Conservation (phyloP, 2,797 vertebrate genomes). For the Strix occidentalis region DNA sequence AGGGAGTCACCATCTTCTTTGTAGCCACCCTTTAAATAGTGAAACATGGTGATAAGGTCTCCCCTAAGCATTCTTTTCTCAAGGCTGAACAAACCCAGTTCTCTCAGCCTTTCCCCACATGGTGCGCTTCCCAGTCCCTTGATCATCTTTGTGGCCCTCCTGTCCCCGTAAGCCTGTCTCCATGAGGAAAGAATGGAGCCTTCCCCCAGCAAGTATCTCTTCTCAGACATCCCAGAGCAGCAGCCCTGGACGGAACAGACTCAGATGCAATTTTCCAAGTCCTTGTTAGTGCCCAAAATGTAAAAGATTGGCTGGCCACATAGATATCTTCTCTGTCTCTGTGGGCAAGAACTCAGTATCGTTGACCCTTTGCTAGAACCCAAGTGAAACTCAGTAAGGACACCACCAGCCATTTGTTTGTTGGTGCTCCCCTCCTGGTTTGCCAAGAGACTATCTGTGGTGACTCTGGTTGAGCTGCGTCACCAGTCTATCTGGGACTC, state of each 20-base stretch:
- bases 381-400: not conserved
- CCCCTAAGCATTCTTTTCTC: no score
- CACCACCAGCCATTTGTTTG: fast-evolving
- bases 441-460: not conserved
- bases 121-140: no score
- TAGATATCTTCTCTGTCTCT: not conserved
- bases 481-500: not conserved
- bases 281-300: not conserved
- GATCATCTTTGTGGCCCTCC: no score
- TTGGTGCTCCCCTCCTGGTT: not conserved
- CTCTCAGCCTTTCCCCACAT: no score
- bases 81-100: no score
- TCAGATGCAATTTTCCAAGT: not conserved
- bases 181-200: not conserved
- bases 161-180: no score
- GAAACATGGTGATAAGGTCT: no score
- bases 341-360: not conserved
- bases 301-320: not conserved
- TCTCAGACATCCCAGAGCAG: not conserved
- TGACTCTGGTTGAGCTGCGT: not conserved
- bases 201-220: not conserved
- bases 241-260: not conserved
- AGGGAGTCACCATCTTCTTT: no score
- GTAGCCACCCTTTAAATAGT: no score
- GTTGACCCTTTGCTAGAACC: not conserved